Conservation (phyloP, 2,797 vertebrate species). For the Thripadectes ignobilis region DNA sequence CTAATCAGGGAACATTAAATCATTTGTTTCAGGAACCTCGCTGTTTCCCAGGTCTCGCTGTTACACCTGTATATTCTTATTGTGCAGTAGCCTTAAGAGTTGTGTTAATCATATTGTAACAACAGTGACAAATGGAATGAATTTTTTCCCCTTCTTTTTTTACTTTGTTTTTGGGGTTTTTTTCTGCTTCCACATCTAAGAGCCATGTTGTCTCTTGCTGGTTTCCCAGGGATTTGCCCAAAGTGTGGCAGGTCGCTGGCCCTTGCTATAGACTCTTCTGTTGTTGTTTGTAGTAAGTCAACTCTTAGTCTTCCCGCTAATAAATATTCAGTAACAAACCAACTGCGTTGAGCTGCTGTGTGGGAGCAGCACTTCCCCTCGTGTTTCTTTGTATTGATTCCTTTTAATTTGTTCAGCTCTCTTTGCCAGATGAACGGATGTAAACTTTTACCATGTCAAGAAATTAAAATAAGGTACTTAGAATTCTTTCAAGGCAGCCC, state of each 20-base stretch:
- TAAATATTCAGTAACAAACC: constrained; percentile 76
- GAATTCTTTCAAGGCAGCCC: constrained; percentile 74
- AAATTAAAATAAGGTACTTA: constrained; percentile 83
- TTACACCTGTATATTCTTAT: constrained; percentile 48
- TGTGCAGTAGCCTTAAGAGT: constrained; percentile 69
- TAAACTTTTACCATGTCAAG: constrained; percentile 80
- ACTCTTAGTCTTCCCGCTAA: constrained; percentile 71
- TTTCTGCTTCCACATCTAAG: constrained; percentile 29
- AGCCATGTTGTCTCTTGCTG: constrained; percentile 65
- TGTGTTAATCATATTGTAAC: constrained; percentile 59
- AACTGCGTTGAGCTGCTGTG: constrained; percentile 64
- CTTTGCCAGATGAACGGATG: constrained; percentile 69
- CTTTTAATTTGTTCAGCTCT: constrained; percentile 66
- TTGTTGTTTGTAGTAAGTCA: constrained; percentile 73
- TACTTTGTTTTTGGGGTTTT: background rate
- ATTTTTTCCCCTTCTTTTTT: background rate
- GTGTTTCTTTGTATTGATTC: constrained; percentile 73
- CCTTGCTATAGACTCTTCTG: constrained; percentile 50
- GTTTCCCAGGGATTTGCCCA: constrained; percentile 54
- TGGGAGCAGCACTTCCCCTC: constrained; percentile 56
- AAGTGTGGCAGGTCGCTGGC: background rate
- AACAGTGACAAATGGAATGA: constrained; percentile 57
- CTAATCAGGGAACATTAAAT: background rate
- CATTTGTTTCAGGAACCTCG: constrained; percentile 10
- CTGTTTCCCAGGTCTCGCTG: constrained; percentile 52